Conservation (phyloP, 1,140 invertebrate species). For the Teleopsis dalmanni region DNA sequence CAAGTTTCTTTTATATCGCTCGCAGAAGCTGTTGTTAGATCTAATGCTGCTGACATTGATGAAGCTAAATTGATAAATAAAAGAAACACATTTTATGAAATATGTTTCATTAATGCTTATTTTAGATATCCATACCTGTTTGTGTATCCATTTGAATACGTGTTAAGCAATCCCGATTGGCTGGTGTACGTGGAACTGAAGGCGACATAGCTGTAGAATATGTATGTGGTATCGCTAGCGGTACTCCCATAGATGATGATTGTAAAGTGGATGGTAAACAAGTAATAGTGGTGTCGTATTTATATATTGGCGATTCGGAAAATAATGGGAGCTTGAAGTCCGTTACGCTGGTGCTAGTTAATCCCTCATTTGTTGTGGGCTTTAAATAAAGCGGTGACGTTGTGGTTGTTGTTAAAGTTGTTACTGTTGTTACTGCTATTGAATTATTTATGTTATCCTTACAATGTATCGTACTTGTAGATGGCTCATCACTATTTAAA, state of each 20-base stretch:
- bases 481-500: background rate
- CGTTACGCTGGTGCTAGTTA: background rate
- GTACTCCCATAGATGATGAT: slow-evolving; percentile 26
- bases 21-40: slow-evolving; percentile 16
- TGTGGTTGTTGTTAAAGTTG: slow-evolving; percentile 8
- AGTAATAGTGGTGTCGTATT: background rate
- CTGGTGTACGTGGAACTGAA: no score
- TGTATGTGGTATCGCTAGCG: slow-evolving; percentile 30
- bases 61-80: no score
- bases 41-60: no score
- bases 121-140: no score
- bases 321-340: slow-evolving; percentile 15
- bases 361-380: background rate
- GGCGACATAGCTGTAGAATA: slow-evolving; percentile 22
- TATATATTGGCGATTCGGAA: slow-evolving; percentile 6
- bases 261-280: background rate
- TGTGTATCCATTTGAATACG: no score
- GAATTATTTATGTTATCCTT: background rate
- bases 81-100: no score
- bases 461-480: background rate
- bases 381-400: background rate
- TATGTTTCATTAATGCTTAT: no score
- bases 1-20: no score
- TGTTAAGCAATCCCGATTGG: no score
- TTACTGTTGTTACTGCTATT: background rate